Evolutionary conservation across 2,797 vertebrate genomes (phyloP).

Genomic region (Alauda arvensis): DNA sequence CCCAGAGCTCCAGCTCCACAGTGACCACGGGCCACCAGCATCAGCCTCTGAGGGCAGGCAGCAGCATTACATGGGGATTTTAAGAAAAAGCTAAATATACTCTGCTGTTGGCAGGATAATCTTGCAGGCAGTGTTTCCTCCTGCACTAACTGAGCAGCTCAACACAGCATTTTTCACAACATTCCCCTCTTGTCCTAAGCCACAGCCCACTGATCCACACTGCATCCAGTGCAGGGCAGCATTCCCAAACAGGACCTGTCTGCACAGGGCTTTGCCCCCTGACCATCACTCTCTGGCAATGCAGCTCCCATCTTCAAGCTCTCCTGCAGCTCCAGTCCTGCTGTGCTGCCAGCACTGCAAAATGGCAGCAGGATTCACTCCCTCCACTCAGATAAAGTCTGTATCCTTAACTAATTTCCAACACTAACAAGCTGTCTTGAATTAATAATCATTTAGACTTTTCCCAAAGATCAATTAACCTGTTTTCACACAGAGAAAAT

Average conservation of each 20-base stretch:
- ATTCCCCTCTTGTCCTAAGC: background rate
- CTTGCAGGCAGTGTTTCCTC: background rate
- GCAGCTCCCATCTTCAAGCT: background rate
- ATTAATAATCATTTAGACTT: background rate
- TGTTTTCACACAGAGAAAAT: background rate
- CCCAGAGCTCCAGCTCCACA: background rate
- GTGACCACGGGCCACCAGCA: background rate
- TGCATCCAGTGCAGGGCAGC: background rate
- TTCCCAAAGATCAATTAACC: background rate
- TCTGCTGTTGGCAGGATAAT: background rate
- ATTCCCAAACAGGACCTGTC: background rate
- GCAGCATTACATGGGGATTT: background rate
- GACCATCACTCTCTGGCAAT: background rate
- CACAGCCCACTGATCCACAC: background rate
- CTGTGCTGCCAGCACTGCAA: rapidly evolving
- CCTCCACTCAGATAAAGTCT: background rate
- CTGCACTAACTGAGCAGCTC: background rate
- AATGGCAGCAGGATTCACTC: background rate
- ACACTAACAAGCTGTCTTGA: background rate
- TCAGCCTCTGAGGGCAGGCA: background rate
- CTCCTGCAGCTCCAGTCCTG: background rate
- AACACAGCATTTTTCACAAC: rapidly evolving
- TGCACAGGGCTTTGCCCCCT: background rate
- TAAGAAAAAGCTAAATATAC: background rate
- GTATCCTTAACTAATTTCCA: background rate